phyloP scores from a whole-genome alignment of 2,888 invertebrate species.

The Sphecodes monilicornis region DNA sequence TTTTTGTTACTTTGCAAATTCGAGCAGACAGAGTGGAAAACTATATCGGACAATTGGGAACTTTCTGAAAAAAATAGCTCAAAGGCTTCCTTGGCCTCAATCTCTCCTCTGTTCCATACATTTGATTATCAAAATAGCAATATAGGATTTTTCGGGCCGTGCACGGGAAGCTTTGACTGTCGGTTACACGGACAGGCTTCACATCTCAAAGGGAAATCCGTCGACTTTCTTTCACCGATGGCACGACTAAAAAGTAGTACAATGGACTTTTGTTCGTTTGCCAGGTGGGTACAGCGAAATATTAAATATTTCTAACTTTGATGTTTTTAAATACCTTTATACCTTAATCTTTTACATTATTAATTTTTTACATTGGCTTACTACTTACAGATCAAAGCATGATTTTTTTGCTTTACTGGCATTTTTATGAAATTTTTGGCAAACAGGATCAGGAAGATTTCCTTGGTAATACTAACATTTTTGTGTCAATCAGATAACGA shows the following conservation, averaged over 20 bases:
- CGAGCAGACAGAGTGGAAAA: neutral
- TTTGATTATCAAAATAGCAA: slow-evolving; percentile 20
- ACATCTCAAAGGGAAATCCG: slow-evolving; percentile 47
- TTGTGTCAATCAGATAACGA: neutral
- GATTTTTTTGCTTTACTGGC: neutral
- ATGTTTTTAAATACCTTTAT: neutral
- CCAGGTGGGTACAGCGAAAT: neutral
- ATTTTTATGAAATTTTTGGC: neutral
- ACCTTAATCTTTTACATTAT: neutral
- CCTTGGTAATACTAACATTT: neutral
- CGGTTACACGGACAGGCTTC: neutral
- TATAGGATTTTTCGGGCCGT: neutral
- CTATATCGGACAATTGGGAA: neutral
- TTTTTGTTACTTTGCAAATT: neutral
- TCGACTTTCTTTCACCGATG: slow-evolving; percentile 29
- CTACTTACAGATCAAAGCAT: neutral
- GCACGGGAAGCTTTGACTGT: slow-evolving; percentile 1
- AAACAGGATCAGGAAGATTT: neutral
- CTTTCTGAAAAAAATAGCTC: slow-evolving; percentile 7
- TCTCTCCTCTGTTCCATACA: neutral
- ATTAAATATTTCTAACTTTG: neutral
- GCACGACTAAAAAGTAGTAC: slow-evolving; percentile 53
- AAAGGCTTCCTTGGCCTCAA: slow-evolving; percentile 8
- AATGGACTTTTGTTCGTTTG: neutral
- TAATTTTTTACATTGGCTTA: neutral